These are phyloP conservation scores for Lithobates pipiens DNA, from an alignment of 2,797 vertebrate genomes.

Conservation along the genomic window DNA sequence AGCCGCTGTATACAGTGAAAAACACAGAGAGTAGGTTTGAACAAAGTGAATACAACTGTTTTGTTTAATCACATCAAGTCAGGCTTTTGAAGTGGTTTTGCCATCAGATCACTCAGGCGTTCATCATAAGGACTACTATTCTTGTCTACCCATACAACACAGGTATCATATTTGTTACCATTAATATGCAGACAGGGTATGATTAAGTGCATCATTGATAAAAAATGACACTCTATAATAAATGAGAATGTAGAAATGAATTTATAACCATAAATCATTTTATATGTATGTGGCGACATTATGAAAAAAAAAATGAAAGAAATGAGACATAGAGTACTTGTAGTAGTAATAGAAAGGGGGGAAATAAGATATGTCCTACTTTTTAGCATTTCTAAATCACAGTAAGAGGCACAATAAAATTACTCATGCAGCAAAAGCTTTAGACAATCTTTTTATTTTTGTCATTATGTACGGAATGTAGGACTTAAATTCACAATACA, in stretches of 20 bases:
- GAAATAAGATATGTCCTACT: slow-evolving; percentile 65
- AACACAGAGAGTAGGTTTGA: background rate
- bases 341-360: slow-evolving; percentile 63
- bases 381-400: slow-evolving; percentile 55
- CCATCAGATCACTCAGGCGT: slow-evolving; percentile 66
- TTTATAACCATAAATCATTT: slow-evolving; percentile 93
- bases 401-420: slow-evolving; percentile 25
- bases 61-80: background rate
- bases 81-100: slow-evolving; percentile 4
- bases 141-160: slow-evolving; percentile 77
- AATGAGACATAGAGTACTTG: slow-evolving; percentile 72
- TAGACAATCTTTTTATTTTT: slow-evolving; percentile 23
- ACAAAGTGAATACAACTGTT: background rate
- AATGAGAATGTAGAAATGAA: slow-evolving; percentile 83
- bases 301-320: slow-evolving; percentile 73
- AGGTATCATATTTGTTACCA: slow-evolving; percentile 86
- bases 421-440: slow-evolving; percentile 15
- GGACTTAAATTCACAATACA: slow-evolving; percentile 20
- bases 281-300: slow-evolving; percentile 80
- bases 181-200: slow-evolving; percentile 90
- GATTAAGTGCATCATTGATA: slow-evolving; percentile 89
- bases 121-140: slow-evolving; percentile 78
- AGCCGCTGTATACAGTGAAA: background rate
- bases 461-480: slow-evolving; percentile 33
- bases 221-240: slow-evolving; percentile 88